These are phyloP conservation scores for Calidris pygmaea DNA, from an alignment of 2,113 vertebrate genomes.

Conservation along the genomic window DNA sequence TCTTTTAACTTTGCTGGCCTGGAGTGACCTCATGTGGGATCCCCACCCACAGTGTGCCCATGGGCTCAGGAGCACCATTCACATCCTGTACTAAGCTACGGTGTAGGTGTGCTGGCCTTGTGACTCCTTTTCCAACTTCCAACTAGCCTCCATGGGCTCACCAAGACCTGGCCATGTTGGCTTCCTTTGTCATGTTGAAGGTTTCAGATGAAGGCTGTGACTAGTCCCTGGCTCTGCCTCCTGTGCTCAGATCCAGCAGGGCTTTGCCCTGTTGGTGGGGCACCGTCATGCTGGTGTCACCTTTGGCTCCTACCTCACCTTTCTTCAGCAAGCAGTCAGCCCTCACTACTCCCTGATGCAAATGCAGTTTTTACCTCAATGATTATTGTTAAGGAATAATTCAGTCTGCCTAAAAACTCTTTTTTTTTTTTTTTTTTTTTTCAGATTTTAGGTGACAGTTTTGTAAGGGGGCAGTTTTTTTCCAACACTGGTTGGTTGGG, in stretches of 20 bases:
- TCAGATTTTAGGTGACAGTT: neutral
- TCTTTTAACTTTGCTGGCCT: neutral
- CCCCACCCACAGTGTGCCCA: accelerated
- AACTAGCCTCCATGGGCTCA: neutral
- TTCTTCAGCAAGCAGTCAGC: neutral
- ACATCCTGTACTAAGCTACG: neutral
- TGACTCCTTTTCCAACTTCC: neutral
- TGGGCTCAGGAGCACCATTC: accelerated
- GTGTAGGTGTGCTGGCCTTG: neutral
- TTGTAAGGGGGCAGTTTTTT: neutral
- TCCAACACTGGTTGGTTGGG: neutral
- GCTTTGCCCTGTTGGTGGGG: neutral
- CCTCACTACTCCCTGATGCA: neutral
- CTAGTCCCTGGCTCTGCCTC: neutral
- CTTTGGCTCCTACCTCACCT: neutral
- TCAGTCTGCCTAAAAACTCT: neutral
- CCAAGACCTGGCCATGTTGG: neutral
- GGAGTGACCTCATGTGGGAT: neutral
- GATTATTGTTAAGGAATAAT: neutral
- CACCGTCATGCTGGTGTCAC: neutral
- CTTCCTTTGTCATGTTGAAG: accelerated
- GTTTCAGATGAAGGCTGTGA: neutral
- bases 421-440: neutral
- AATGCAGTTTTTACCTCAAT: neutral
- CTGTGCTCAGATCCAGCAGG: accelerated